phyloP scores from a whole-genome alignment of 2,113 vertebrate species.

The Donacobius atricapilla region DNA sequence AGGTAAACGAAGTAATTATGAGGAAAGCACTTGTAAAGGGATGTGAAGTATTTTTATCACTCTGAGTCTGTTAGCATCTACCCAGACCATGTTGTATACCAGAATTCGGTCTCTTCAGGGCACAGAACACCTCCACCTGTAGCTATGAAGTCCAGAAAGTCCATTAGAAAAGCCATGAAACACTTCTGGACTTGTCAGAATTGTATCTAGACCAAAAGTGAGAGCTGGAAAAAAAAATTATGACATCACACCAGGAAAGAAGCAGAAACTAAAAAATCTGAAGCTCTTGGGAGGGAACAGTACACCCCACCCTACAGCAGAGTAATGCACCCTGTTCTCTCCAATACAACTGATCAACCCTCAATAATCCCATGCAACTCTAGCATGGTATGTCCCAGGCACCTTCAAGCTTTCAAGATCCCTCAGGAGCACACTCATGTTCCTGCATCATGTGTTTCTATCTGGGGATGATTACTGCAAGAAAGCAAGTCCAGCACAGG shows the following conservation, averaged over 20 bases:
- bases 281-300: neutral
- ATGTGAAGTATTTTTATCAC: neutral
- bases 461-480: neutral
- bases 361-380: neutral
- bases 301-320: neutral
- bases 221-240: neutral
- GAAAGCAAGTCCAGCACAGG: neutral
- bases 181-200: neutral
- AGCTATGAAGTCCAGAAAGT: neutral
- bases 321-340: neutral
- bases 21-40: neutral
- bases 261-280: neutral
- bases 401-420: neutral
- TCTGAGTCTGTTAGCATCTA: neutral
- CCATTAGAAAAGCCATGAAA: neutral
- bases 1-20: neutral
- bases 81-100: neutral
- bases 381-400: neutral
- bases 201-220: neutral
- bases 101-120: neutral
- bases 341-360: neutral
- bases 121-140: neutral
- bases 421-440: neutral
- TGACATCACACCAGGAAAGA: neutral
- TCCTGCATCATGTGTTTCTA: neutral